These are phyloP conservation scores for Ranitomeya variabilis DNA, from an alignment of 2,113 vertebrate species.

Conservation along the genomic window DNA sequence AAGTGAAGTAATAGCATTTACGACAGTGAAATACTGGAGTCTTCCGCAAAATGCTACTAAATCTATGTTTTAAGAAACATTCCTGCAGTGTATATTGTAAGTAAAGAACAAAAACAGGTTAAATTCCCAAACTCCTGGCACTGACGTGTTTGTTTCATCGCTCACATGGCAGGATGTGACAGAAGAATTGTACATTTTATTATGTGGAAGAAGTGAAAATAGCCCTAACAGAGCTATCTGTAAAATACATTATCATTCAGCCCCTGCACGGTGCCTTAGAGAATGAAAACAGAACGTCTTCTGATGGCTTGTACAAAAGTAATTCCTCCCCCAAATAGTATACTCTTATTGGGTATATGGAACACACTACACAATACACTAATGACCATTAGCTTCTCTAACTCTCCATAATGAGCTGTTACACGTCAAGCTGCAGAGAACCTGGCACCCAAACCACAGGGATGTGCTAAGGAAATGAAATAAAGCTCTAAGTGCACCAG, in stretches of 20 bases:
- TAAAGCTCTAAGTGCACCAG: neutral
- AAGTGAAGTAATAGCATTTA: neutral
- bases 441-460: neutral
- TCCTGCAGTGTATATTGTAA: neutral
- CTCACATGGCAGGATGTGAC: conserved; percentile 31
- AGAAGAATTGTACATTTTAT: conserved; percentile 27
- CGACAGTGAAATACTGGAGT: neutral
- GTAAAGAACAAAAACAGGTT: conserved; percentile 16
- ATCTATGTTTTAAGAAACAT: neutral
- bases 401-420: conserved; percentile 36
- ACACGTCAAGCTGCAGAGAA: neutral
- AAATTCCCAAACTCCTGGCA: conserved; percentile 27
- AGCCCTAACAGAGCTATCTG: conserved; percentile 1
- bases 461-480: neutral
- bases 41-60: neutral
- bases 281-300: conserved; percentile 17
- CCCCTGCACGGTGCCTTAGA: neutral
- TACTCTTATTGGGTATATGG: neutral
- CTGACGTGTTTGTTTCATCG: conserved; percentile 9
- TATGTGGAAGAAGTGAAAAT: conserved; percentile 36
- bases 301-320: neutral
- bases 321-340: neutral
- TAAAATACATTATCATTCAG: conserved; percentile 36
- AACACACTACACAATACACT: neutral
- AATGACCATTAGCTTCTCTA: conserved; percentile 2